These are phyloP conservation scores for Anhinga rufa DNA, from an alignment of 2,113 vertebrate genomes.

Conservation along the genomic window DNA sequence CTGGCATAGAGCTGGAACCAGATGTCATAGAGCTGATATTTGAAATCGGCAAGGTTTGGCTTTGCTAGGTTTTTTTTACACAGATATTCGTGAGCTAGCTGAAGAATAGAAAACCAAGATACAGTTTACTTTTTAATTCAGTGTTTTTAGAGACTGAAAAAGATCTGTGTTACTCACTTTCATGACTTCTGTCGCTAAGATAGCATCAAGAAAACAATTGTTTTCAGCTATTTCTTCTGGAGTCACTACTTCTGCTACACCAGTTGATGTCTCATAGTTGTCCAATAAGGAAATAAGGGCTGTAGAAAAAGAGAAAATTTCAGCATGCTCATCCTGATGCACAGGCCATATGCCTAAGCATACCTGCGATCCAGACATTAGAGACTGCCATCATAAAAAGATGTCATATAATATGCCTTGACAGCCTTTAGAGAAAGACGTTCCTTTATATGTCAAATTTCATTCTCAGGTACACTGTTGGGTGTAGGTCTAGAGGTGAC, in stretches of 20 bases:
- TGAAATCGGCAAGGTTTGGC: conserved; percentile 69
- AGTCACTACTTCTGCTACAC: conserved; percentile 74
- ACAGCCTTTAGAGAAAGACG: neutral
- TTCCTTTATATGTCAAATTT: neutral
- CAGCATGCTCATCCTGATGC: neutral
- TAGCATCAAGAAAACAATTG: conserved; percentile 73
- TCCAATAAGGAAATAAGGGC: conserved; percentile 81
- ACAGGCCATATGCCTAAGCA: neutral
- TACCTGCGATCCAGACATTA: neutral
- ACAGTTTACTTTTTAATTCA: neutral
- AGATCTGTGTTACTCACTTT: conserved; percentile 64
- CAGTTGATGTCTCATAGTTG: conserved; percentile 80
- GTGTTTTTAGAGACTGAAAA: neutral
- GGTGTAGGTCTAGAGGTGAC: neutral
- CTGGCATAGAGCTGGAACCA: conserved; percentile 86
- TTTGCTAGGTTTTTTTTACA: conserved; percentile 69
- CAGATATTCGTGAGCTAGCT: conserved; percentile 81
- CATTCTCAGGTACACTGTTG: neutral
- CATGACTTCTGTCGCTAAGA: conserved; percentile 81
- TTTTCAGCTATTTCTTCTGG: conserved; percentile 76
- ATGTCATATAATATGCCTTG: neutral
- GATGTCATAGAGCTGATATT: conserved; percentile 82
- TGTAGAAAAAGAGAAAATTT: conserved; percentile 36
- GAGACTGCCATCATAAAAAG: neutral
- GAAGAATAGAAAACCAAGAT: neutral